phyloP scores from a whole-genome alignment of 2,888 invertebrate genomes.

The Cyclophora punctaria region DNA sequence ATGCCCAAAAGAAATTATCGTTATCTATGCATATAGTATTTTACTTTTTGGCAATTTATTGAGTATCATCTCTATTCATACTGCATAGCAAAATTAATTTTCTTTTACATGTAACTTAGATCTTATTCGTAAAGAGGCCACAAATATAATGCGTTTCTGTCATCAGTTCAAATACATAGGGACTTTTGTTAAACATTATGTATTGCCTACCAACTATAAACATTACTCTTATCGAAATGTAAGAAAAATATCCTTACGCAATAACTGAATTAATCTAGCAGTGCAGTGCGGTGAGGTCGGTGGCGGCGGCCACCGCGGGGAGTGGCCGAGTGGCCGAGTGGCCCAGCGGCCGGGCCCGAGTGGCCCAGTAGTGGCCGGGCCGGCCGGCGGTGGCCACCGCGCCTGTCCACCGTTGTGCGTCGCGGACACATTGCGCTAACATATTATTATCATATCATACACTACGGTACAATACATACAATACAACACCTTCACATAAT shows the following conservation, averaged over 20 bases:
- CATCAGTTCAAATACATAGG: slow-evolving; percentile 75
- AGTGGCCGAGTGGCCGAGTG: slow-evolving; percentile 8
- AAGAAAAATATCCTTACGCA: slow-evolving; percentile 72
- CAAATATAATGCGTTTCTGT: slow-evolving; percentile 75
- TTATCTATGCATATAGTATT: slow-evolving; percentile 74
- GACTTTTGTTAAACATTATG: slow-evolving; percentile 73
- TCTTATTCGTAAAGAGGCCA: slow-evolving; percentile 75
- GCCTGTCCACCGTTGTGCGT: slow-evolving; percentile 62
- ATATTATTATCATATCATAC: slow-evolving; percentile 51
- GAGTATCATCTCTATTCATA: slow-evolving; percentile 72
- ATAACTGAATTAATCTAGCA: slow-evolving; percentile 72
- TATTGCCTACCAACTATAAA: slow-evolving; percentile 70
- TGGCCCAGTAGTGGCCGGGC: not conserved
- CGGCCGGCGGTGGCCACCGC: slow-evolving; percentile 17
- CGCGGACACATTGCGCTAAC: slow-evolving; percentile 71
- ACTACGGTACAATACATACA: slow-evolving; percentile 59
- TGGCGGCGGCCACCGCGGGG: slow-evolving; percentile 21
- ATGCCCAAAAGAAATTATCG: slow-evolving; percentile 76
- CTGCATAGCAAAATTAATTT: slow-evolving; percentile 75
- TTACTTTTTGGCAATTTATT: slow-evolving; percentile 77
- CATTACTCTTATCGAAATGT: slow-evolving; percentile 69
- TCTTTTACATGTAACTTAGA: slow-evolving; percentile 75
- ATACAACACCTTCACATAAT: slow-evolving; percentile 72
- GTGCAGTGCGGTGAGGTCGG: slow-evolving; percentile 69
- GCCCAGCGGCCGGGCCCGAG: slow-evolving; percentile 2